Evolutionary conservation across 2,113 vertebrate genomes (phyloP).

Genomic region (Nicator chloris): DNA sequence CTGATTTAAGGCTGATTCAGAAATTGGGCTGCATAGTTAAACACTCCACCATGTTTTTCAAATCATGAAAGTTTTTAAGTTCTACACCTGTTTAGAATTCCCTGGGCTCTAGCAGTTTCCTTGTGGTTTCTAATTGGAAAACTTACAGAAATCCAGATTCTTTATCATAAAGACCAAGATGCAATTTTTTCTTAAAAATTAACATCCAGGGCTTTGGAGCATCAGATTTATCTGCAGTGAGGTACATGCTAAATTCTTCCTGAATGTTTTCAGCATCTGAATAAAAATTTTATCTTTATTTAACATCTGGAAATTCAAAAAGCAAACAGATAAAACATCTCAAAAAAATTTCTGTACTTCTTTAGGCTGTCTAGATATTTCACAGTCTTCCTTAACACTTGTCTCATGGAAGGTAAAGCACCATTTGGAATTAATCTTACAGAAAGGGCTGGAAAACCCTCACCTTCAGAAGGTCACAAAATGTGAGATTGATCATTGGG

Average conservation of each 20-base stretch:
- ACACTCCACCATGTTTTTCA: constrained; percentile 42
- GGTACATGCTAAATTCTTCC: not conserved
- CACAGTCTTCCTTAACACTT: not conserved
- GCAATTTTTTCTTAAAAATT: not conserved
- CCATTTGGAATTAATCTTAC: constrained; percentile 19
- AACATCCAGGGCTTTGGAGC: not conserved
- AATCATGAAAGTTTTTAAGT: not conserved
- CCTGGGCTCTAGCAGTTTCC: not conserved
- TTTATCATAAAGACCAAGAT: not conserved
- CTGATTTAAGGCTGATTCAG: not conserved
- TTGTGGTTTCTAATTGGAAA: constrained; percentile 41
- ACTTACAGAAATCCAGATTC: not conserved
- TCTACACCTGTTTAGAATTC: constrained; percentile 2
- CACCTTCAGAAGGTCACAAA: not conserved
- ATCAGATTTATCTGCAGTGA: not conserved
- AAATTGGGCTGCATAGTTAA: constrained; percentile 11
- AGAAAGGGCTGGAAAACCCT: not conserved
- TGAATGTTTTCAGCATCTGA: not conserved
- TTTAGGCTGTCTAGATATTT: not conserved
- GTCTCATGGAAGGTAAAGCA: not conserved
- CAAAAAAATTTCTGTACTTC: not conserved
- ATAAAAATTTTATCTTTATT: not conserved
- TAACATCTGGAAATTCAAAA: constrained; percentile 2
- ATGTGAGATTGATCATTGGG: not conserved
- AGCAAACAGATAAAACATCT: not conserved